Percentiles rank a stretch among this genome's conserved stretches.
phyloP scores from a whole-genome alignment of 2,113 vertebrate genomes.

The Redunca redunca region DNA sequence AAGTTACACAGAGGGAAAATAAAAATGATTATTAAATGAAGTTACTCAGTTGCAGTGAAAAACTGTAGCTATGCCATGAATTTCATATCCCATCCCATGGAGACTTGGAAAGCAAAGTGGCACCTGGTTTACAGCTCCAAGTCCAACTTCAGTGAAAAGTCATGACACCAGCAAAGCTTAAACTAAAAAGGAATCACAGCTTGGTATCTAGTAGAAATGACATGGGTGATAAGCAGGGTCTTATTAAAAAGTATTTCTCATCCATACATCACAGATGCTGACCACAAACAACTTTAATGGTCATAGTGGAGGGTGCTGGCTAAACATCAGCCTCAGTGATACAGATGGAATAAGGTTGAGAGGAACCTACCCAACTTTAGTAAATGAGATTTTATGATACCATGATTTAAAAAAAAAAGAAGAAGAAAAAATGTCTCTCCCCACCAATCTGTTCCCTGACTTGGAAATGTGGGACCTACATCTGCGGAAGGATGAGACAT shows the following conservation, averaged over 20 bases:
- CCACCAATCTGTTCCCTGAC: background rate
- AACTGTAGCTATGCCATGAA: background rate
- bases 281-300: background rate
- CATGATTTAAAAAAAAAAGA: background rate
- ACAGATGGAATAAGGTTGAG: background rate
- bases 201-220: background rate
- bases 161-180: background rate
- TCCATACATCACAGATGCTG: background rate
- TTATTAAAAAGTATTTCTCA: background rate
- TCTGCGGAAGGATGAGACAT: background rate
- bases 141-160: background rate
- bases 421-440: background rate
- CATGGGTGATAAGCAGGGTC: background rate
- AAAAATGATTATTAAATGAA: constrained; percentile 60
- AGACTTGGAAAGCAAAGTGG: background rate
- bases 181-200: background rate
- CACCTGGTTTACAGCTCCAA: background rate
- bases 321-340: background rate
- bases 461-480: background rate
- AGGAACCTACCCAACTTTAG: background rate
- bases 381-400: background rate
- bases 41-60: constrained; percentile 19
- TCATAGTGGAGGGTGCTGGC: background rate
- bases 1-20: constrained; percentile 39
- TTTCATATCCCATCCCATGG: background rate